Conservation (phyloP, 2,797 vertebrate species). For the Crax fasciolata region DNA sequence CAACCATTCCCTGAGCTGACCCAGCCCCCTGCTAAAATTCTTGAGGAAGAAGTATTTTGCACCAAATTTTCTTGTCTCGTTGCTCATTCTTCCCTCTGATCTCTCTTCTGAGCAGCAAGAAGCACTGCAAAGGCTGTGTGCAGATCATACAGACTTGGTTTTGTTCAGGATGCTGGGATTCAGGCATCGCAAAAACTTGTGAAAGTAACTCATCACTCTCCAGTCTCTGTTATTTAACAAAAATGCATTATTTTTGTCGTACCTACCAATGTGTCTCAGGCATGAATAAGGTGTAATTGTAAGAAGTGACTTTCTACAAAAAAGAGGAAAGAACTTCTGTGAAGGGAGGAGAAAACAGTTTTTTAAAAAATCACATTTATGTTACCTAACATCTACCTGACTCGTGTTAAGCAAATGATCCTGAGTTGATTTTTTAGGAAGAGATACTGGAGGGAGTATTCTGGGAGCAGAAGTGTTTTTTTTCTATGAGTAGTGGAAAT, state of each 20-base stretch:
- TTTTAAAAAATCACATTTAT: not conserved
- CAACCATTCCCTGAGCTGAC: not conserved
- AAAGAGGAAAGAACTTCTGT: not conserved
- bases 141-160: not conserved
- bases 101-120: not conserved
- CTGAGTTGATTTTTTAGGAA: not conserved
- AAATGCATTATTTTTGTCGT: not conserved
- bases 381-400: not conserved
- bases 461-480: not conserved
- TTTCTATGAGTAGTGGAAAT: constrained; percentile 1
- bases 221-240: not conserved
- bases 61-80: not conserved
- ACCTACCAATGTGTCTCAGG: not conserved
- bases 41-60: not conserved
- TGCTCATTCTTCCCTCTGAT: not conserved
- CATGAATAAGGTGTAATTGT: not conserved
- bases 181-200: not conserved
- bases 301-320: not conserved
- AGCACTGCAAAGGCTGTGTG: not conserved
- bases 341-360: not conserved
- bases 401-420: not conserved
- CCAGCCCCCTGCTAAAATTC: not conserved
- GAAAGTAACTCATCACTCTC: not conserved
- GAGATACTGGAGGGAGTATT: not conserved
- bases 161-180: not conserved